Evolutionary conservation across 2,797 vertebrate genomes (phyloP).

Genomic region (Siniperca scherzeri): DNA sequence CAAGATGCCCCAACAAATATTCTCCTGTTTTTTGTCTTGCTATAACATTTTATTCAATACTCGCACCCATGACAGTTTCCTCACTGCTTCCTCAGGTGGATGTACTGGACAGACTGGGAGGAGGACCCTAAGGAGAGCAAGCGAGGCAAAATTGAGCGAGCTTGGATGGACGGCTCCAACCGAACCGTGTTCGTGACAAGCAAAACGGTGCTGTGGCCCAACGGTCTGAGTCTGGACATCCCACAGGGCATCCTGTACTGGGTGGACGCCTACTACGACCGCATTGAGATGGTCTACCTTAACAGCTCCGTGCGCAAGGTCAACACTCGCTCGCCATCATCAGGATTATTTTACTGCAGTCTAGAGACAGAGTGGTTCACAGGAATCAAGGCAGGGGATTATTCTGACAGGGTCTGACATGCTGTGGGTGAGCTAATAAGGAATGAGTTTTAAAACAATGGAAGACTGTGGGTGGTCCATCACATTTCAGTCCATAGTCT

Average conservation of each 20-base stretch:
- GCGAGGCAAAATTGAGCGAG: conserved; percentile 94
- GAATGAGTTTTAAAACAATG: conserved; percentile 31
- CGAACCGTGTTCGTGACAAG: conserved; percentile 94
- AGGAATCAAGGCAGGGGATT: conserved; percentile 40
- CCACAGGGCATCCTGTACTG: conserved; percentile 94
- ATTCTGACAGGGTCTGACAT: conserved; percentile 36
- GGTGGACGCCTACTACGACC: conserved; percentile 98
- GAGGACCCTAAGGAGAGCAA: conserved; percentile 98
- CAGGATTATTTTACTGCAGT: conserved; percentile 16
- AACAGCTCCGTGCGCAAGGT: conserved; percentile 94
- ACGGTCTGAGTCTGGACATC: conserved; percentile 96
- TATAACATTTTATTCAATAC: neutral
- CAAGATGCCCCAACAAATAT: conserved; percentile 4
- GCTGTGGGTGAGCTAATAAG: conserved; percentile 33
- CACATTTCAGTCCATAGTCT: conserved; percentile 13
- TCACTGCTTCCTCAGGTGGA: conserved; percentile 87
- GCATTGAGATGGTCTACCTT: conserved; percentile 96
- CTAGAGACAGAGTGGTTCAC: neutral
- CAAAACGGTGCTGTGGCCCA: conserved; percentile 97
- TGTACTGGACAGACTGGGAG: conserved; percentile 99
- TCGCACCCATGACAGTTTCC: neutral
- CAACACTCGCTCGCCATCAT: conserved; percentile 28
- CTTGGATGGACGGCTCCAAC: conserved; percentile 99
- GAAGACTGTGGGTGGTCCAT: conserved; percentile 54
- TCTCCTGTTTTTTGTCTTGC: neutral